phyloP scores from a whole-genome alignment of 2,888 invertebrate species.

The Drosophila anomalata region DNA sequence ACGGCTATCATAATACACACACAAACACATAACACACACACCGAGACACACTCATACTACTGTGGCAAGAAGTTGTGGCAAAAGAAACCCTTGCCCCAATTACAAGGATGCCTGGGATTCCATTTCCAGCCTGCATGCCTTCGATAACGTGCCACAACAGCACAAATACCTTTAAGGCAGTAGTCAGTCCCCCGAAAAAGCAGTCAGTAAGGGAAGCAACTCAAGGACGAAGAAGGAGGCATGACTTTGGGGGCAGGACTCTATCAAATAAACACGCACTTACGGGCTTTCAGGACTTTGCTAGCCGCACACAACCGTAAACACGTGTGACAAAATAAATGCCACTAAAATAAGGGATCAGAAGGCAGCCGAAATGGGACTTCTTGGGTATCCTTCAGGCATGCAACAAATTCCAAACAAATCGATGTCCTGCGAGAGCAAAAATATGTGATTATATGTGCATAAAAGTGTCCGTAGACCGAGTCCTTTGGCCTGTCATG shows the following conservation, averaged over 20 bases:
- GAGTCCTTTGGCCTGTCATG: constrained; percentile 39
- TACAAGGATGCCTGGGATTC: constrained; percentile 46
- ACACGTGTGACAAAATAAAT: constrained; percentile 73
- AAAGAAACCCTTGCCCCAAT: constrained; percentile 63
- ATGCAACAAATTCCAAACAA: constrained; percentile 72
- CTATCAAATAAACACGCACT: constrained; percentile 72
- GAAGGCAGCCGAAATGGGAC: constrained; percentile 40
- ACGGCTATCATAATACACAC: constrained; percentile 45
- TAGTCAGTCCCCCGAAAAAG: constrained; percentile 32
- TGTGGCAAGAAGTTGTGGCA: constrained; percentile 7
- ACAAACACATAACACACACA: constrained; percentile 39
- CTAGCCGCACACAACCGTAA: constrained; percentile 41
- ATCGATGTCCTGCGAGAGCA: constrained; percentile 55
- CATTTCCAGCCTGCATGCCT: constrained; percentile 49
- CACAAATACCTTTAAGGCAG: constrained; percentile 63
- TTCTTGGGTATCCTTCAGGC: constrained; percentile 57
- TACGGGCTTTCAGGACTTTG: constrained; percentile 58
- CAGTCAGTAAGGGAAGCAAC: constrained; percentile 10
- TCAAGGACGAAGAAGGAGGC: background rate
- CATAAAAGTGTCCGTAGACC: constrained; percentile 56
- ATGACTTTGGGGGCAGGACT: constrained; percentile 10
- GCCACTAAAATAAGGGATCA: constrained; percentile 60
- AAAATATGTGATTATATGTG: constrained; percentile 70
- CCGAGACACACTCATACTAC: background rate
- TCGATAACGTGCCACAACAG: constrained; percentile 64